Evolutionary conservation across 2,113 vertebrate species (phyloP), one percentile per base, ranked within the genome.

Genomic region (Piprites chloris): DNA sequence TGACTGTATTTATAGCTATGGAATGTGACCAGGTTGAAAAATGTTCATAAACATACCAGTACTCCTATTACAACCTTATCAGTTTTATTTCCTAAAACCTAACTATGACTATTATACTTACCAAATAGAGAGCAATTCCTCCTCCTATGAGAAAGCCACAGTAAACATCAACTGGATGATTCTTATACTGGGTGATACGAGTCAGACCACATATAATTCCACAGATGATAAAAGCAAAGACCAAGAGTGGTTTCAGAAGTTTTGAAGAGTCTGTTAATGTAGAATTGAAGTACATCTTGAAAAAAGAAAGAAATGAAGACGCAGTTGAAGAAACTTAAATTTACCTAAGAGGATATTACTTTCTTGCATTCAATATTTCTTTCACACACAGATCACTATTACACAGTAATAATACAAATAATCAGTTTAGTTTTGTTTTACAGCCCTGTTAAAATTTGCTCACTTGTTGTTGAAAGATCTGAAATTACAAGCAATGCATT

Each of bases 231-330:
- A 99, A 99, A 71, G 99, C 99, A 97, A 99, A 99, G 87, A 99
- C 99, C 95, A 99, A 94, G 81, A 99, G 98, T 15, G 99, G 99
- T 91, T 99, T 99, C 89, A 99, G 98, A 78, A 99, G 98, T 95
- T 99, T 99, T 58, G 99, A 99, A 22, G 99, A 99, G 96, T 99
- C 99, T 2, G 99, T 99, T 95, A 99, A 94, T 0, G 99, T 99
- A 80, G 99, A 99, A 98, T 99, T 99, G 98, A 99, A 99, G 98
- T 99, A 99, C 99, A 99, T 99, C 99, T 99, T 97, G 76, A 96
- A 97, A 98, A 96, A 89, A 95, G 84, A 96, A 87, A 97, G 35
- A 94, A 87, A 95, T 59, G 14, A 85, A 94, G 46, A 91, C 68
- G 61, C 58, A 78, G 56, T 91, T 97, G 67, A 89, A 87, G 59